A percentile compares a stretch with the other conserved stretches of the same genome.
These are phyloP conservation scores for Triplophysa tibetana DNA, from an alignment of 2,113 vertebrate species.

Conservation along the genomic window DNA sequence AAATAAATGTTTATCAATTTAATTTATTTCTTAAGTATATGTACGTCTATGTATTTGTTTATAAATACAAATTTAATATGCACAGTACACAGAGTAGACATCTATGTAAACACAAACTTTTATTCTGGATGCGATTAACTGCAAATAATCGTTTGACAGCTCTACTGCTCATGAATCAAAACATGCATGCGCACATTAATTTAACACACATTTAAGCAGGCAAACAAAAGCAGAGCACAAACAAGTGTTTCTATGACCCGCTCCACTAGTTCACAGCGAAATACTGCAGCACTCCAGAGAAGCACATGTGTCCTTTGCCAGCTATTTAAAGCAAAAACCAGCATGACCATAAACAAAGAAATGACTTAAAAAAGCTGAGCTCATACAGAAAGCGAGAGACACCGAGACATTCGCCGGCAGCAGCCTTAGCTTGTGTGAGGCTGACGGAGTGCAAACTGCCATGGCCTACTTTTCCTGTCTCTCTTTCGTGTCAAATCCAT, in stretches of 20 bases:
- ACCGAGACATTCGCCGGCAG: slow-evolving; percentile 58
- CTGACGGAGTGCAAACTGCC: slow-evolving; percentile 63
- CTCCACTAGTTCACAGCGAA: not conserved
- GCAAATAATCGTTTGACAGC: too few relatives aligned
- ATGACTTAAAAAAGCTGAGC: slow-evolving; percentile 17
- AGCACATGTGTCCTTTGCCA: not conserved
- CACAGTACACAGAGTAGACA: too few relatives aligned
- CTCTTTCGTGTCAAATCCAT: slow-evolving; percentile 66
- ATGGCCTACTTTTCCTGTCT: slow-evolving; percentile 74
- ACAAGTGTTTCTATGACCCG: not conserved
- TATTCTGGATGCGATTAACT: too few relatives aligned
- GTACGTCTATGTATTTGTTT: too few relatives aligned
- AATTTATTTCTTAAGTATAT: too few relatives aligned
- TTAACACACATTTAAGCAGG: not conserved
- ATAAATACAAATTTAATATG: too few relatives aligned
- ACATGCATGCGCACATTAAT: not conserved
- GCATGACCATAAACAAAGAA: slow-evolving; percentile 29
- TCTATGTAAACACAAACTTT: too few relatives aligned
- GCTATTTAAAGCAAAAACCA: not conserved
- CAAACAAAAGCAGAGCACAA: not conserved
- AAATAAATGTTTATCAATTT: too few relatives aligned
- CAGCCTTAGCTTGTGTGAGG: slow-evolving; percentile 51
- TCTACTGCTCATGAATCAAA: too few relatives aligned
- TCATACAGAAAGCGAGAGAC: slow-evolving; percentile 38
- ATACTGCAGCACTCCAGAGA: slow-evolving; percentile 1